phyloP scores from a whole-genome alignment of 2,113 vertebrate species.

The Alces alces region DNA sequence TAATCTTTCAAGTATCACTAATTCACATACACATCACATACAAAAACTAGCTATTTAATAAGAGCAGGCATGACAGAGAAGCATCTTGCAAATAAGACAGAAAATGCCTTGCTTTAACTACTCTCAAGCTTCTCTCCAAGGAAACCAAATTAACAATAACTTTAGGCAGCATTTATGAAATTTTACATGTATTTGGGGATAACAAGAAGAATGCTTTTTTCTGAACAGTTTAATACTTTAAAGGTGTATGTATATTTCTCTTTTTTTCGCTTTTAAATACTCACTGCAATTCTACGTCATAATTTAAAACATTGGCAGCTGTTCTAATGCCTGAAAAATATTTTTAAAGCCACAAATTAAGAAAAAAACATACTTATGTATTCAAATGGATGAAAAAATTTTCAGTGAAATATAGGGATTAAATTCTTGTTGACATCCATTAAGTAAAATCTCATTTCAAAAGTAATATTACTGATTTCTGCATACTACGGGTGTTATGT shows the following conservation, averaged over 20 bases:
- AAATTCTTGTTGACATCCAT: not conserved
- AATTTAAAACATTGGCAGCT: slow-evolving; percentile 24
- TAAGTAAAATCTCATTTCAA: slow-evolving; percentile 41
- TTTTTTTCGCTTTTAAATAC: not conserved
- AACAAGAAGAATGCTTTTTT: not conserved
- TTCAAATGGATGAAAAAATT: slow-evolving; percentile 24
- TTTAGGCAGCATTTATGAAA: not conserved
- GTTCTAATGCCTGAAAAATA: not conserved
- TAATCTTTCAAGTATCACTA: not conserved
- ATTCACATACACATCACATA: not conserved
- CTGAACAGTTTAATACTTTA: not conserved
- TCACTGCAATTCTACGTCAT: not conserved
- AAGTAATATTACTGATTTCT: not conserved
- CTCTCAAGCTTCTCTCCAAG: not conserved
- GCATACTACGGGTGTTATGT: not conserved
- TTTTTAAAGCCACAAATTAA: slow-evolving; percentile 11
- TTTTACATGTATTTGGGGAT: not conserved
- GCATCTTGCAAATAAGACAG: not conserved
- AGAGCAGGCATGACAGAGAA: not conserved
- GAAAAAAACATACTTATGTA: not conserved
- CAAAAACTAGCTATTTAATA: not conserved
- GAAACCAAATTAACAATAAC: not conserved
- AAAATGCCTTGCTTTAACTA: not conserved
- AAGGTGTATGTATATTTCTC: not conserved
- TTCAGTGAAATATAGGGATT: not conserved